phyloP scores from a whole-genome alignment of 1,140 invertebrate species.

The Drosophila lacteicornis region DNA sequence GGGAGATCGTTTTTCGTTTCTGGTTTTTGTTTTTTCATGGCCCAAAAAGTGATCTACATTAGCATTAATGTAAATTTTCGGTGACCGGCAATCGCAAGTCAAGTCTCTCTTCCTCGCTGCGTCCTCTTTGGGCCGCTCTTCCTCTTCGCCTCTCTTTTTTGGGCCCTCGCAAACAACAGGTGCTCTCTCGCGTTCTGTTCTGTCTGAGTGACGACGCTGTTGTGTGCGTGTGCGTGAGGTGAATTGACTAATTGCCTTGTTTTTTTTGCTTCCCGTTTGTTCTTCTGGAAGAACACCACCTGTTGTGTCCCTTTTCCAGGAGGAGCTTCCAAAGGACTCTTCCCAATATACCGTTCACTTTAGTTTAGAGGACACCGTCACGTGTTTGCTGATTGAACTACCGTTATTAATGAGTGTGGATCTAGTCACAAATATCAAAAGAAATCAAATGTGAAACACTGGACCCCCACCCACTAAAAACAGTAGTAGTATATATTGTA shows the following conservation, averaged over 20 bases:
- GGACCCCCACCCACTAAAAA: slow-evolving; percentile 85
- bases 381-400: slow-evolving; percentile 69
- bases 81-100: slow-evolving; percentile 11
- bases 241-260: slow-evolving; percentile 72
- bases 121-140: slow-evolving; percentile 19
- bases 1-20: slow-evolving; percentile 30
- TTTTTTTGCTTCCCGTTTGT: slow-evolving; percentile 6
- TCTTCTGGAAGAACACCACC: slow-evolving; percentile 22
- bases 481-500: slow-evolving; percentile 62
- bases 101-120: slow-evolving; percentile 32
- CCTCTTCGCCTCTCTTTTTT: slow-evolving; percentile 15
- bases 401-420: slow-evolving; percentile 85
- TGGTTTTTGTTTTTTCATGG: not conserved
- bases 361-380: slow-evolving; percentile 1
- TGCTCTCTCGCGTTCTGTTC: slow-evolving; percentile 70
- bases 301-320: slow-evolving; percentile 39
- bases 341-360: not conserved
- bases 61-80: slow-evolving; percentile 72
- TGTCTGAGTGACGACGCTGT: slow-evolving; percentile 51
- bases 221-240: slow-evolving; percentile 61
- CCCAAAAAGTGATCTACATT: slow-evolving; percentile 60
- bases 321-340: slow-evolving; percentile 9
- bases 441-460: slow-evolving; percentile 84
- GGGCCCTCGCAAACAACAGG: slow-evolving; percentile 41
- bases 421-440: slow-evolving; percentile 83